A percentile compares a stretch with the other conserved stretches of the same genome.
Evolutionary conservation across 2,888 invertebrate species (phyloP).

Genomic region (Diarsia dahlii): DNA sequence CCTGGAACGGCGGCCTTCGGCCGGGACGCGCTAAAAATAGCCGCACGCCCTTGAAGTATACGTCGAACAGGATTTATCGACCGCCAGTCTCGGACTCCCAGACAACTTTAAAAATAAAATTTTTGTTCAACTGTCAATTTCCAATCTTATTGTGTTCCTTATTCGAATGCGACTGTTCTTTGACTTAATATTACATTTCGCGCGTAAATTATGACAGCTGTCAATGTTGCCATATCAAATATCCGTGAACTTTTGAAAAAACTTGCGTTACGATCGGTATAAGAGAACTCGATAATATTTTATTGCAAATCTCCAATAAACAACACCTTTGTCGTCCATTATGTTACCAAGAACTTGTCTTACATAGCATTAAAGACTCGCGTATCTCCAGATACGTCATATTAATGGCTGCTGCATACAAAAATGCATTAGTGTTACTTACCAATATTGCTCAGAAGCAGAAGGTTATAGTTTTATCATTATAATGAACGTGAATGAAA

Average conservation of each 20-base stretch:
- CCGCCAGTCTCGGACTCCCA: conserved; percentile 69
- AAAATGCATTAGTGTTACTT: conserved; percentile 85
- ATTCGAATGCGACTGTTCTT: conserved; percentile 50
- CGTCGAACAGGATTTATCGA: conserved; percentile 88
- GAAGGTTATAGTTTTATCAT: conserved; percentile 80
- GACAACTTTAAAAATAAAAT: conserved; percentile 62
- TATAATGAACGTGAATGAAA: conserved; percentile 73
- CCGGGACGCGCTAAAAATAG: conserved; percentile 85
- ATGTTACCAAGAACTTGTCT: conserved; percentile 59
- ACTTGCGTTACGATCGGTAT: conserved; percentile 12
- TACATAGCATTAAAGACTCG: conserved; percentile 54
- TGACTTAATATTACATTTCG: conserved; percentile 51
- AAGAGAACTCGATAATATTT: conserved; percentile 46
- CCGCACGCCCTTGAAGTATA: conserved; percentile 84
- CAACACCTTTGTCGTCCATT: conserved; percentile 46
- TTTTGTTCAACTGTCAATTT: conserved; percentile 63
- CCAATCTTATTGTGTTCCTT: conserved; percentile 58
- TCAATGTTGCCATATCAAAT: conserved; percentile 59
- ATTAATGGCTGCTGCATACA: conserved; percentile 83
- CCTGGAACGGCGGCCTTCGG: conserved; percentile 81
- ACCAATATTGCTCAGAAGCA: conserved; percentile 76
- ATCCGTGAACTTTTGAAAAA: conserved; percentile 37
- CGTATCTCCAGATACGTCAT: conserved; percentile 80
- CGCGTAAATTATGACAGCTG: conserved; percentile 52
- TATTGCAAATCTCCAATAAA: conserved; percentile 45